A percentile compares a stretch with the other conserved stretches of the same genome.
Evolutionary conservation across 2,113 vertebrate species (phyloP).

Genomic region (Festucalex cinctus): DNA sequence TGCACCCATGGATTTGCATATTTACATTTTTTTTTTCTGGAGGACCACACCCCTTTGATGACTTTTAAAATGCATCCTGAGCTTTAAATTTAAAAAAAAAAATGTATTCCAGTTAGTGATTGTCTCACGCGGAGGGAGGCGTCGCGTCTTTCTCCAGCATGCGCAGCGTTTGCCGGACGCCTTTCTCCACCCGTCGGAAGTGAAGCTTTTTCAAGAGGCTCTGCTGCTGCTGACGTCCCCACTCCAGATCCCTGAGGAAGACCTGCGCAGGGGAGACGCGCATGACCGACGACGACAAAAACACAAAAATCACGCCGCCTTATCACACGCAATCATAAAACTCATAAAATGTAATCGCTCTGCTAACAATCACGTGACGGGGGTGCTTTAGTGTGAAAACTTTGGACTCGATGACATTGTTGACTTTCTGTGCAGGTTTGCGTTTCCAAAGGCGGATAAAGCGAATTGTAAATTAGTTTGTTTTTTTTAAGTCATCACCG

Average conservation of each 20-base stretch:
- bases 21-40: background rate
- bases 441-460: too few species aligned
- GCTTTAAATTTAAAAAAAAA: too few species aligned
- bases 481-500: too few species aligned
- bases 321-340: background rate
- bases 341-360: too few species aligned
- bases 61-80: background rate
- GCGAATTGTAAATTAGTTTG: too few species aligned
- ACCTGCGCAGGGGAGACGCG: slow-evolving; percentile 47
- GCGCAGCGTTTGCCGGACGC: slow-evolving; percentile 76
- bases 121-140: background rate
- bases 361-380: background rate
- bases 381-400: background rate
- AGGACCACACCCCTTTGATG: background rate
- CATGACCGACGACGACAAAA: background rate
- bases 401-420: background rate
- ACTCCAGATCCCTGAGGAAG: slow-evolving; percentile 86
- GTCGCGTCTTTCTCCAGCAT: slow-evolving; percentile 56
- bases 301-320: background rate
- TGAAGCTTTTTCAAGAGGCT: slow-evolving; percentile 86
- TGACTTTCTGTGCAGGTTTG: background rate
- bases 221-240: slow-evolving; percentile 79
- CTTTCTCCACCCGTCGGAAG: slow-evolving; percentile 81
- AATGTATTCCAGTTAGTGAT: background rate
- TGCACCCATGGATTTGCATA: too few species aligned